Base-by-base conservation (phyloP, 1,140 invertebrate genomes). In the Heliconius himera region DNA sequence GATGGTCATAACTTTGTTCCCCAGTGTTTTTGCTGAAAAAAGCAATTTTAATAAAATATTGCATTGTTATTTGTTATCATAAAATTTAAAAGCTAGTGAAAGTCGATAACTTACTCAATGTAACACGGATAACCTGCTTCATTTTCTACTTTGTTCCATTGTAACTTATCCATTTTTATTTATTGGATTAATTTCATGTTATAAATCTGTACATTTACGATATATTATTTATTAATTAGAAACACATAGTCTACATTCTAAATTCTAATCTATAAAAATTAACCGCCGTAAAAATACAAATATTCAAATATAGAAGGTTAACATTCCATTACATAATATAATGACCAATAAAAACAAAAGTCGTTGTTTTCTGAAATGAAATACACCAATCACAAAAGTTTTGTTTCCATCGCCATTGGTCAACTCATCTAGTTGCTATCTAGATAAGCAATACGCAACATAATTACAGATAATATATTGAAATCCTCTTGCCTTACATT, bases 121-220 rank as follows among this genome's bases (percentile, higher is more conserved):
- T 96, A 96, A 89, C 92, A 95, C 5, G 95, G 93, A 89, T 95
- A 96, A 54, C 95, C 95, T 29, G 93, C 94, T 89, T 95, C 95
- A 88, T 95, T 95, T 91, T 96, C 95, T 74, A 90, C 78, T 87
- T 95, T 95, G 82, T 89, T 93, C 90, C 92, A 95, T 77, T 82
- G 86, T 73, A 75, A 85, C 66, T 79, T 77, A 80, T 83, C 82
- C 88, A 92, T 89, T 78, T 49, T 77, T 73, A 71, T 46, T 73
- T 41, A 78, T 81, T 79, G 66, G 76, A 74, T 54, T 41, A 77
- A 51, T 80, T 54, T 56, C 84, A 87, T 86, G 41, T 77, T 74
- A 60, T 4, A 70, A 33, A 3, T 71, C 49, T 80, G 36, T 66
- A 26, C 26, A 66, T 33, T 70, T 36, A 38, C 1, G 56, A 54